Conservation (phyloP, 2,888 invertebrate genomes). For the Chouioia cunea region DNA sequence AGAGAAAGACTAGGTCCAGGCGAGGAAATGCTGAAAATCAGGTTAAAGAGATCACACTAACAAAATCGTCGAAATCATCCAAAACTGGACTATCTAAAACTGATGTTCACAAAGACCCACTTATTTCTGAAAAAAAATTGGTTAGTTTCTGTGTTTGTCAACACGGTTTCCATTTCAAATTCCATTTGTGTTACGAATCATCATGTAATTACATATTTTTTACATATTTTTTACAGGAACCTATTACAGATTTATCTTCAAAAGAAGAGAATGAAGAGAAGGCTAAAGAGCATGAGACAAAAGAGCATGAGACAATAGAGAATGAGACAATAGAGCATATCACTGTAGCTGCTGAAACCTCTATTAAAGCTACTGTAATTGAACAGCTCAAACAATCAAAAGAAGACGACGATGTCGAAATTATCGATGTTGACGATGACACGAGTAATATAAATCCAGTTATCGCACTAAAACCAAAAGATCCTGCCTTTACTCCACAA, state of each 20-base stretch:
- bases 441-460: background rate
- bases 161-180: background rate
- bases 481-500: slow-evolving; percentile 51
- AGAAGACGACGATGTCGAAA: background rate
- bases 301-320: background rate
- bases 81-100: too few species aligned
- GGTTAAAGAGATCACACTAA: too few species aligned
- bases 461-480: background rate
- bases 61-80: too few species aligned
- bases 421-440: slow-evolving; percentile 1
- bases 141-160: too few species aligned
- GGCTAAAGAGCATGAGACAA: background rate
- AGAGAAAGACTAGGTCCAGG: slow-evolving; percentile 49
- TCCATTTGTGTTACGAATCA: background rate
- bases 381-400: background rate
- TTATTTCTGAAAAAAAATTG: too few species aligned
- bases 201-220: background rate
- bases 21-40: slow-evolving; percentile 12
- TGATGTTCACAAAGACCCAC: too few species aligned
- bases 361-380: background rate
- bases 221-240: slow-evolving; percentile 12
- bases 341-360: too few species aligned
- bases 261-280: slow-evolving; percentile 7
- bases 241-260: too few species aligned
- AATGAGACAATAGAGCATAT: too few species aligned